Evolutionary conservation across 2,888 invertebrate species (phyloP), one percentile per base, ranked within the genome.

Genomic region (Panorpa germanica): DNA sequence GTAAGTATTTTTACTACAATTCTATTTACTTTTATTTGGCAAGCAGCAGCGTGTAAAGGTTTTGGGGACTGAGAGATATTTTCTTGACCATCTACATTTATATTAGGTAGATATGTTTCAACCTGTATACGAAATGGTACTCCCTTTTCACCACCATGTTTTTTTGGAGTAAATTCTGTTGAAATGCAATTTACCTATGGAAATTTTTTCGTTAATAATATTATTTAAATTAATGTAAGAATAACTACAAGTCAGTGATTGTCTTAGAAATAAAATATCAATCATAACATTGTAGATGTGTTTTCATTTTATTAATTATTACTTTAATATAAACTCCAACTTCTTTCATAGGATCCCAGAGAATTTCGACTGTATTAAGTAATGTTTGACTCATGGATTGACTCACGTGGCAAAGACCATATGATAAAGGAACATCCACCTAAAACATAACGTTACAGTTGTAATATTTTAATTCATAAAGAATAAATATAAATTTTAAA

Each of bases 61-160:
- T 64, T 66, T 32, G 45, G 25, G 23, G 9, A n/a, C n/a, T n/a
- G n/a, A n/a, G n/a, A n/a, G n/a, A n/a, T n/a, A n/a, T n/a, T n/a
- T n/a, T n/a, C n/a, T n/a, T n/a, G n/a, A n/a, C n/a, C n/a, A n/a
- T n/a, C n/a, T n/a, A n/a, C n/a, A 35, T 10, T n/a, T 12, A 4
- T 30, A 38, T 44, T 50, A 34, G 54, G 53, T 40, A 53, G 46
- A 42, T 48, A 78, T 0, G 91, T 91, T 58, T 93, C 93, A 39
- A 95, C 80, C 57, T 91, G 90, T 38, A 93, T 76, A 27, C 93
- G 70, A 59, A 95, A 95, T 1, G 93, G 93, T 1, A 95, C 93
- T 1, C 95, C 95, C 48, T 95, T 95, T 55, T 95, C 95, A 2
- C 95, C 95, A 27, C 95, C 95, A 53, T 95, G 93, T 47, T 93